Percentiles rank a stretch among this genome's conserved stretches.
These are phyloP conservation scores for Monochamus saltuarius DNA, from an alignment of 1,140 invertebrate genomes.

Conservation along the genomic window DNA sequence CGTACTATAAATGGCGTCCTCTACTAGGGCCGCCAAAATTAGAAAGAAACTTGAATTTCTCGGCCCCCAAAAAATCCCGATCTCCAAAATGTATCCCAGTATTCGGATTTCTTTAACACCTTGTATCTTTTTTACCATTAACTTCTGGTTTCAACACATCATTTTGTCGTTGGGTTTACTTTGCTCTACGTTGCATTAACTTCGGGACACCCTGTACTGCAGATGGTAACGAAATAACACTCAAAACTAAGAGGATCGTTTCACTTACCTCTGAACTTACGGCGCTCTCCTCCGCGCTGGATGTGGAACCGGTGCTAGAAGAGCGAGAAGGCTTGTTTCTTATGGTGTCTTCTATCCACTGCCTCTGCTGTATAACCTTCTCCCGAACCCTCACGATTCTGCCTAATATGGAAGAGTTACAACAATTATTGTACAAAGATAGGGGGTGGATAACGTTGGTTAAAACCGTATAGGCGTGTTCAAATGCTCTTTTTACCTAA, in stretches of 20 bases:
- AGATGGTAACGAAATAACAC: too few species aligned
- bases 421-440: constrained; percentile 59
- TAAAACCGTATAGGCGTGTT: constrained; percentile 88
- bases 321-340: constrained; percentile 40
- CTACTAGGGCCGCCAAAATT: too few species aligned
- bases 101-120: too few species aligned
- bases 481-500: constrained; percentile 92
- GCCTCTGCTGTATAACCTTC: constrained; percentile 89
- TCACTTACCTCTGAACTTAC: constrained; percentile 46
- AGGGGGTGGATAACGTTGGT: constrained; percentile 76
- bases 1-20: too few species aligned
- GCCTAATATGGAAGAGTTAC: constrained; percentile 71
- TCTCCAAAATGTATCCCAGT: too few species aligned
- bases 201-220: too few species aligned
- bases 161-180: too few species aligned
- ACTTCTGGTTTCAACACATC: too few species aligned
- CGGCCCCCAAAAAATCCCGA: too few species aligned
- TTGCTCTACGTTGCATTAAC: too few species aligned
- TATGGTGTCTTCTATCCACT: constrained; percentile 56
- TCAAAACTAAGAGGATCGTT: background rate
- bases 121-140: too few species aligned
- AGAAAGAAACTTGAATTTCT: too few species aligned
- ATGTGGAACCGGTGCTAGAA: constrained; percentile 46
- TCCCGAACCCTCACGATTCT: constrained; percentile 90
- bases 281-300: constrained; percentile 46